Percentiles rank a stretch among this genome's conserved stretches.
Evolutionary conservation across 2,888 invertebrate genomes (phyloP).

Genomic region (Lasioglossum pauxillum): DNA sequence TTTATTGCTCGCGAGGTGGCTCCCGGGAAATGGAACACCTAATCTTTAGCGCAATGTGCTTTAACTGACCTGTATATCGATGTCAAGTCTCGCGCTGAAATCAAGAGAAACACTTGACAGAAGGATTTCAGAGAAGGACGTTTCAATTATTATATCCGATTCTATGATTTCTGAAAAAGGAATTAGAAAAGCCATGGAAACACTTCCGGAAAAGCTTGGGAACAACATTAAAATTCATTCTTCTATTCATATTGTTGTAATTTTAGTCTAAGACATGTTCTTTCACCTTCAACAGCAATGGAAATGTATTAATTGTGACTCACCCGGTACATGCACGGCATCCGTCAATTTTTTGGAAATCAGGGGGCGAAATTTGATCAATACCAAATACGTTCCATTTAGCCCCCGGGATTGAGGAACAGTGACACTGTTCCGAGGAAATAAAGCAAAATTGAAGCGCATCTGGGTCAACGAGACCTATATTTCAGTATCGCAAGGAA

Average conservation of each 20-base stretch:
- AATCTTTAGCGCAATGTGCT: not conserved
- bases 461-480: not conserved
- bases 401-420: not conserved
- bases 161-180: not conserved
- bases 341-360: not conserved
- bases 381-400: not conserved
- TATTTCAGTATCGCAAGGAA: slow-evolving; percentile 11
- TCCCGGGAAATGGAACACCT: not conserved
- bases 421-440: not conserved
- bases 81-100: no score
- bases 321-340: not conserved
- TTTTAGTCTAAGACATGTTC: no score
- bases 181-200: no score
- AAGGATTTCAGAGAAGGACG: no score
- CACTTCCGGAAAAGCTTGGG: not conserved
- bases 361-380: not conserved
- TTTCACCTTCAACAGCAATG: not conserved
- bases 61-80: no score
- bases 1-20: not conserved
- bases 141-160: not conserved
- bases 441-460: not conserved
- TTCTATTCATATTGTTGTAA: no score
- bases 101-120: no score
- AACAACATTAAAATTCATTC: not conserved
- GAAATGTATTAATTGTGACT: not conserved